Evolutionary conservation across 92 coral and sea anemone genomes (phyloP).

Genomic region (Phymanthus crucifer): DNA sequence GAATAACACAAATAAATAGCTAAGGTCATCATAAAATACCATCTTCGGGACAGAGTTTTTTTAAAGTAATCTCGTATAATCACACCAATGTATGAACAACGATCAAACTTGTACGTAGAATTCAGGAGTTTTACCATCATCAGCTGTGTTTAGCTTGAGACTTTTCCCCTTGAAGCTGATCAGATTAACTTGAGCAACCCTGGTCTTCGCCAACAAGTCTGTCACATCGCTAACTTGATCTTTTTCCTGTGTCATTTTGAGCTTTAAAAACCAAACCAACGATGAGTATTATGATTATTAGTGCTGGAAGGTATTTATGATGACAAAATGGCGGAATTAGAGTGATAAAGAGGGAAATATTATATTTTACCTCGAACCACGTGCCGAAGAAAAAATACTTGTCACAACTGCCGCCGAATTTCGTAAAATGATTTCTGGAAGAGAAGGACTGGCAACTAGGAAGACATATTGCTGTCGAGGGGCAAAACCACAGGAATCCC

Average conservation of each 20-base stretch:
- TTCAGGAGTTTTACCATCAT: conserved; percentile 66
- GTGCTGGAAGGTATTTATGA: background rate
- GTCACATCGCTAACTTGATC: conserved; percentile 77
- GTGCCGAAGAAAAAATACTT: conserved; percentile 22
- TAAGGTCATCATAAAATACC: too few relatives aligned
- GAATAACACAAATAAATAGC: too few relatives aligned
- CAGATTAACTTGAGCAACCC: conserved; percentile 83
- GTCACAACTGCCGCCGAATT: conserved; percentile 41
- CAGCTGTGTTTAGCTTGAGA: conserved; percentile 79
- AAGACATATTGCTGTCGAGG: background rate
- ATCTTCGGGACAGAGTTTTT: too few relatives aligned
- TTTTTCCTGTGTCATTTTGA: conserved; percentile 38
- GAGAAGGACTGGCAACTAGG: conserved; percentile 2
- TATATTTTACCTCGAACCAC: conserved; percentile 9
- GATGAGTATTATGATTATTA: background rate
- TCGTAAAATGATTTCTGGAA: background rate
- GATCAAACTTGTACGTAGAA: too few relatives aligned
- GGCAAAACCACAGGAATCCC: too few relatives aligned
- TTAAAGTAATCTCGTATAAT: too few relatives aligned
- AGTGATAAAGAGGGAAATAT: background rate
- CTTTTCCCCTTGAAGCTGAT: conserved; percentile 86
- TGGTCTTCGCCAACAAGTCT: conserved; percentile 74
- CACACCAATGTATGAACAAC: too few relatives aligned
- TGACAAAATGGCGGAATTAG: background rate
- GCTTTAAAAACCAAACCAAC: background rate